Conservation (phyloP, 1,140 invertebrate species). For the Stegodyphus dumicola region DNA sequence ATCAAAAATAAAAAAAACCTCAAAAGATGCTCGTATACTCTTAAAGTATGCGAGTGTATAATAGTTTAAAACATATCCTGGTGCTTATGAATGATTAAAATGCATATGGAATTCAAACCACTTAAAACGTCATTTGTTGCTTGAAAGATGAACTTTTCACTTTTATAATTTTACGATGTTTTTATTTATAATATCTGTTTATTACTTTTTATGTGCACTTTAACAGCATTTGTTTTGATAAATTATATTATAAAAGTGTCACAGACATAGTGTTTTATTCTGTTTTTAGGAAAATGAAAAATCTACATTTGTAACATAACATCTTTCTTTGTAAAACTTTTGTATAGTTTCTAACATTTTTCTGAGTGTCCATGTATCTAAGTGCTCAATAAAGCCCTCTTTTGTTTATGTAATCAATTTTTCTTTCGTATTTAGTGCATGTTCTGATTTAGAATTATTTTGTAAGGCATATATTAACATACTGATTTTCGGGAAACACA, state of each 20-base stretch:
- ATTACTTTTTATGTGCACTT: background rate
- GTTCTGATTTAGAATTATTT: too few relatives aligned
- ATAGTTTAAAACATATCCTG: too few relatives aligned
- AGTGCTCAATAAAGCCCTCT: slow-evolving; percentile 57
- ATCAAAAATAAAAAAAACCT: too few relatives aligned
- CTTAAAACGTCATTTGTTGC: background rate
- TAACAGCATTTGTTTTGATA: background rate
- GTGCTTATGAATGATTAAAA: too few relatives aligned
- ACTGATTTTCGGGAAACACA: too few relatives aligned
- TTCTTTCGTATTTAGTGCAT: too few relatives aligned
- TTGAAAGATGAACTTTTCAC: background rate
- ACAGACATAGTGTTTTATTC: background rate
- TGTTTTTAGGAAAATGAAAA: slow-evolving; percentile 3
- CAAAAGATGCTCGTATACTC: too few relatives aligned
- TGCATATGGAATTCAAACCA: background rate
- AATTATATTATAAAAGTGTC: too few relatives aligned
- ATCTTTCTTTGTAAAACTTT: slow-evolving; percentile 20
- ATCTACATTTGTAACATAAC: slow-evolving; percentile 49
- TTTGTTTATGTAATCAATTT: background rate
- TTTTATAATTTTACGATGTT: background rate
- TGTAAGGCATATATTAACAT: too few relatives aligned
- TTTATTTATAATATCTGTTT: background rate
- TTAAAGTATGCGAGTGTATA: too few relatives aligned
- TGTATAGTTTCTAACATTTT: slow-evolving; percentile 58
- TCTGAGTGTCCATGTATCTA: slow-evolving; percentile 35